These are phyloP conservation scores for Drosophila austrosaltans DNA, from an alignment of 2,888 invertebrate species.

Conservation along the genomic window DNA sequence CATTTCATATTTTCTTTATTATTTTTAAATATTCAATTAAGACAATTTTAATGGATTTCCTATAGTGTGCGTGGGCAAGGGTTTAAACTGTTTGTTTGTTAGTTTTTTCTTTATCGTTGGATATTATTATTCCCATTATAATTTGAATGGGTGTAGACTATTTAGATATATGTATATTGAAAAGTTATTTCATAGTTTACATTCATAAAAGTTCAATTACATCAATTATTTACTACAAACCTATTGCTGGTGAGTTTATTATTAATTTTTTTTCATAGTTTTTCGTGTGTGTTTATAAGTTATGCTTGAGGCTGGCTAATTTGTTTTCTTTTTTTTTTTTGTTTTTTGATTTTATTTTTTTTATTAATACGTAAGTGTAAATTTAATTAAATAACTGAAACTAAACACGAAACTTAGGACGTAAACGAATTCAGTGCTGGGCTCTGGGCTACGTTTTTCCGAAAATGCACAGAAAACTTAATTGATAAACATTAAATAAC, in stretches of 20 bases:
- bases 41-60: slow-evolving; percentile 50
- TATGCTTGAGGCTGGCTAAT: slow-evolving; percentile 55
- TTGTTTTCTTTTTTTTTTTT: slow-evolving; percentile 1
- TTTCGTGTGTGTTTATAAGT: slow-evolving; percentile 46
- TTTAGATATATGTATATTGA: slow-evolving; percentile 60
- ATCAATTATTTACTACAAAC: slow-evolving; percentile 77
- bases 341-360: neutral
- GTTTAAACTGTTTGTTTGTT: slow-evolving; percentile 35
- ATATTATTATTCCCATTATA: slow-evolving; percentile 45
- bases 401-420: slow-evolving; percentile 53
- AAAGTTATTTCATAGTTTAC: slow-evolving; percentile 76
- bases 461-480: slow-evolving; percentile 52
- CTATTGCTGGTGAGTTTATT: slow-evolving; percentile 65
- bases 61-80: slow-evolving; percentile 46
- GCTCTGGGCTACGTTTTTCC: slow-evolving; percentile 46
- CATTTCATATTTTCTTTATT: slow-evolving; percentile 42
- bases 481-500: slow-evolving; percentile 74
- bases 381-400: slow-evolving; percentile 66
- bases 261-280: slow-evolving; percentile 42
- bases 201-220: slow-evolving; percentile 80
- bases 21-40: slow-evolving; percentile 50
- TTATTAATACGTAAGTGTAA: slow-evolving; percentile 18
- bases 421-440: slow-evolving; percentile 72
- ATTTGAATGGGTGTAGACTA: slow-evolving; percentile 50
- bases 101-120: slow-evolving; percentile 17